Evolutionary conservation across 2,888 invertebrate species (phyloP).

Genomic region (Drosophila eohydei): DNA sequence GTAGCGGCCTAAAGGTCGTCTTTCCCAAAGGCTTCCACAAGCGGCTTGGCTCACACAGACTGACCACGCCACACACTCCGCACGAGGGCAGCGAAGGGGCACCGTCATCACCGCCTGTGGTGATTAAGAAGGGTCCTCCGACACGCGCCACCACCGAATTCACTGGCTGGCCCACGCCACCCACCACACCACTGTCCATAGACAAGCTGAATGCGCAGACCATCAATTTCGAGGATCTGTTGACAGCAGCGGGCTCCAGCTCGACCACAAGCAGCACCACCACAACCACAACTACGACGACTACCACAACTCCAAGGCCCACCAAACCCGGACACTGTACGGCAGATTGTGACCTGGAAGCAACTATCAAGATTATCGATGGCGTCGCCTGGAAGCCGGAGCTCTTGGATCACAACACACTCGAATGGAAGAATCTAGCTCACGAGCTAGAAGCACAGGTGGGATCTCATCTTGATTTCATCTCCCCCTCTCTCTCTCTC

Average conservation of each 20-base stretch:
- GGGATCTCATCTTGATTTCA: constrained; percentile 41
- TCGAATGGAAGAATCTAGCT: constrained; percentile 93
- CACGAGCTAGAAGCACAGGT: constrained; percentile 93
- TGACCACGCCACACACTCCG: constrained; percentile 87
- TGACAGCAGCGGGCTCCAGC: constrained; percentile 79
- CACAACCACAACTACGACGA: constrained; percentile 88
- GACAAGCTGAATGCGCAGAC: constrained; percentile 88
- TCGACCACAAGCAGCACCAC: constrained; percentile 86
- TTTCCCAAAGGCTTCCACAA: constrained; percentile 88
- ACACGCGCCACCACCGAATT: constrained; percentile 94
- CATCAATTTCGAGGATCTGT: constrained; percentile 85
- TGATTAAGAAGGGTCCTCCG: constrained; percentile 94
- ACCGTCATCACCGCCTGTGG: constrained; percentile 86
- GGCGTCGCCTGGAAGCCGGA: constrained; percentile 94
- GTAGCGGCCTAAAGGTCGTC: constrained; percentile 87
- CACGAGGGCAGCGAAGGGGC: constrained; percentile 83
- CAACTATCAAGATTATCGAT: constrained; percentile 93
- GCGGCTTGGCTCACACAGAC: constrained; percentile 87
- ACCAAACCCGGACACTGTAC: constrained; percentile 92
- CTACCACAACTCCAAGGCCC: constrained; percentile 89
- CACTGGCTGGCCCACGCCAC: constrained; percentile 95
- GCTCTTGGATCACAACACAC: constrained; percentile 92
- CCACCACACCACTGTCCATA: constrained; percentile 94
- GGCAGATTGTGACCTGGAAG: constrained; percentile 93
- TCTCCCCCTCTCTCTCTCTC: rapidly evolving